A percentile compares a stretch with the other conserved stretches of the same genome.
Conservation (phyloP, 1,140 invertebrate genomes). For the Mercenaria mercenaria region DNA sequence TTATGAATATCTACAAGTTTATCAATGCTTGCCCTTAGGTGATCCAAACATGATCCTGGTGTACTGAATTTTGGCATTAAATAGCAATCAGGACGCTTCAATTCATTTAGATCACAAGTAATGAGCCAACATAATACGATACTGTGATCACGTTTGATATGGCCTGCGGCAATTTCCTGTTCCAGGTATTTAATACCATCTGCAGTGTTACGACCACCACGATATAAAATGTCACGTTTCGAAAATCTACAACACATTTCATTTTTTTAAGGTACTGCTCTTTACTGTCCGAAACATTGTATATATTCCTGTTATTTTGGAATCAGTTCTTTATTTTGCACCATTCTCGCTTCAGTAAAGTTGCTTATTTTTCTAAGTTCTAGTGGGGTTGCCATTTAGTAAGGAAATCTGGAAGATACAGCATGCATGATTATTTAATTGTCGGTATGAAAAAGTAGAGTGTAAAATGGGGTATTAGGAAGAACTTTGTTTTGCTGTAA, state of each 20-base stretch:
- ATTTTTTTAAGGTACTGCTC: background rate
- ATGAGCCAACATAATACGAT: background rate
- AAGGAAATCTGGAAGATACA: no score
- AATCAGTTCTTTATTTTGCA: background rate
- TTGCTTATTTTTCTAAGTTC: background rate
- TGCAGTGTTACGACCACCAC: background rate
- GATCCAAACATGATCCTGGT: background rate
- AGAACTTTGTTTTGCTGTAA: background rate
- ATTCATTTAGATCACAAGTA: background rate
- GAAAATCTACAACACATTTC: background rate
- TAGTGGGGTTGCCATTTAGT: background rate
- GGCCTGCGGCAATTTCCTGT: background rate
- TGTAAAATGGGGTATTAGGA: background rate
- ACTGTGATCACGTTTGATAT: background rate
- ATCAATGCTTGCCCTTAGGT: background rate
- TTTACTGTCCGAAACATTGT: slow-evolving; percentile 9
- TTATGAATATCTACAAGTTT: background rate
- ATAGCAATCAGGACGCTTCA: background rate
- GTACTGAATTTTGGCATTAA: background rate
- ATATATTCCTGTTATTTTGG: background rate
- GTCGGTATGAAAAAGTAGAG: no score
- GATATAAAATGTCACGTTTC: background rate
- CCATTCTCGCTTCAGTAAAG: background rate
- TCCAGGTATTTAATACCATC: background rate
- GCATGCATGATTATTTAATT: no score